Evolutionary conservation across 2,113 vertebrate species (phyloP), one percentile per base, ranked within the genome.

Genomic region (Hyperopisus bebe): DNA sequence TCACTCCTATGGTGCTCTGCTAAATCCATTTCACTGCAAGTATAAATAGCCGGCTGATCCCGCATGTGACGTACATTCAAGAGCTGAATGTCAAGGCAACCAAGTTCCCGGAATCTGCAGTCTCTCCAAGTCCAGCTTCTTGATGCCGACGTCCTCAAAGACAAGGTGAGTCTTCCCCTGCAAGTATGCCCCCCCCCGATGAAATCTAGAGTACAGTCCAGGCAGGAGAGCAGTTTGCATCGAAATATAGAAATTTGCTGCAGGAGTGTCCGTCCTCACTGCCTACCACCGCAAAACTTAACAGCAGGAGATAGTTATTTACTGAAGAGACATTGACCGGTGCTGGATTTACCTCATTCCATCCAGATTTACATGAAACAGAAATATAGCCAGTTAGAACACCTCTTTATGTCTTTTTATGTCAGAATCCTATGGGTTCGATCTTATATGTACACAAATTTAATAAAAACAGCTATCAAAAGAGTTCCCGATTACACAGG

Each of bases 391-490:
- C 8, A 51, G 50, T 46, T 21, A 8, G 7, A 51, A 47, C 70
- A 35, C 66, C 47, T 44, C n/a, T 55, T 55, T 55, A 53, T 21
- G 53, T 53, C n/a, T 47, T 27, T 3, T 31, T 70, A 27, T 48
- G 27, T 46, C 53, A 24, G 13, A 47, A 24, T 15, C 17, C 42
- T 88, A 58, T 10, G 58, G 83, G 58, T 48, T 13, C 39, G 77
- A 58, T 89, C 50, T 85, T 83, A 19, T 93, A 91, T 92, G 8
- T 93, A 91, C 89, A 92, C 88, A 91, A 88, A 44, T 24, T 92
- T 48, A 24, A 92, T 92, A 94, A 92, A 94, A 93, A 93, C 93
- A 91, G 86, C 83, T 88, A 90, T 82, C 84, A 91, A 88, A 89
- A 89, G 85, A 89, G 10, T 24, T 91, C 91, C 31, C 70, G 62